Percentiles rank a stretch among this genome's conserved stretches.
phyloP scores from a whole-genome alignment of 2,797 vertebrate genomes.

The Takifugu ocellatus region DNA sequence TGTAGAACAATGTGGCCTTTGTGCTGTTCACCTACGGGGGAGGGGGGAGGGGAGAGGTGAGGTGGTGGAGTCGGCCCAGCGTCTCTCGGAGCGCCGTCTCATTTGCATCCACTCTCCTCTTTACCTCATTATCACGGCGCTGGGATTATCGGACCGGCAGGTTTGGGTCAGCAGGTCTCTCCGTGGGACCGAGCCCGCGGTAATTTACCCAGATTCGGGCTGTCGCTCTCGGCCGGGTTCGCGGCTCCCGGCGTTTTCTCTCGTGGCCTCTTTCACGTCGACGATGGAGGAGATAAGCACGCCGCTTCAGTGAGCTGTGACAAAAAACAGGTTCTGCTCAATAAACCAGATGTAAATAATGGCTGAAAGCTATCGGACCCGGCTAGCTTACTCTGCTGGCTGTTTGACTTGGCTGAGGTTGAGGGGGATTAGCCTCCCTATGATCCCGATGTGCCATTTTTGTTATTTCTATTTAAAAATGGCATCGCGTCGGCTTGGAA shows the following conservation, averaged over 20 bases:
- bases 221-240: conserved; percentile 54
- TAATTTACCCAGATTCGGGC: conserved; percentile 34
- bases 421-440: conserved; percentile 49
- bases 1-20: conserved; percentile 54
- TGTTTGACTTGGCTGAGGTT: conserved; percentile 67
- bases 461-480: neutral
- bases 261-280: conserved; percentile 38
- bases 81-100: conserved; percentile 11
- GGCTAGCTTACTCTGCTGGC: conserved; percentile 27
- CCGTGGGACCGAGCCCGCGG: conserved; percentile 25
- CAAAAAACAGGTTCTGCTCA: conserved; percentile 55
- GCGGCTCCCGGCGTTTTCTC: conserved; percentile 52
- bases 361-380: conserved; percentile 61
- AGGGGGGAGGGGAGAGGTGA: conserved; percentile 4
- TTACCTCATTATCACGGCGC: conserved; percentile 11
- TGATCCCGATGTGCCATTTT: conserved; percentile 56
- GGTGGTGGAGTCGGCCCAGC: no score
- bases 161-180: conserved; percentile 21
- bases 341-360: conserved; percentile 73
- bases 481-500: neutral
- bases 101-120: conserved; percentile 45
- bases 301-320: conserved; percentile 48
- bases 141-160: conserved; percentile 32
- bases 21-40: conserved; percentile 33
- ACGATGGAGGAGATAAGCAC: conserved; percentile 67